Conservation (phyloP, 2,888 invertebrate genomes). For the Cheilosia soror region DNA sequence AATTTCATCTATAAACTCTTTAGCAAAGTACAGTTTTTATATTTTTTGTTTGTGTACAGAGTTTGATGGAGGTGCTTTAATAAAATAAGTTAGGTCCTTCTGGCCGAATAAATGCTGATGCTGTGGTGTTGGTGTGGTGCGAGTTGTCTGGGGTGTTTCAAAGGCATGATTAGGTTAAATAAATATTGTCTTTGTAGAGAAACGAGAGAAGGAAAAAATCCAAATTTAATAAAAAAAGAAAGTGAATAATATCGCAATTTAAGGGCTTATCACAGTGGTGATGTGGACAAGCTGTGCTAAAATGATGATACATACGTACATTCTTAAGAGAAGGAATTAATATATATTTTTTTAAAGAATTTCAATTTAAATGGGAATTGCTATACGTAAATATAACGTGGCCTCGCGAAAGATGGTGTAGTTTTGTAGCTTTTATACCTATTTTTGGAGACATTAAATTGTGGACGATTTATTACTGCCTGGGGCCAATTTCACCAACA, state of each 20-base stretch:
- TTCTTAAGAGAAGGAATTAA: not conserved
- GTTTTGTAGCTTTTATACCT: no score
- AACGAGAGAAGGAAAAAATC: not conserved
- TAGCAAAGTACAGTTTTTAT: not conserved
- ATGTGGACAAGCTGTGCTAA: not conserved
- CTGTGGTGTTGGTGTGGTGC: not conserved
- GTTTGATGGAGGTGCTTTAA: not conserved
- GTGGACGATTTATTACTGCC: no score
- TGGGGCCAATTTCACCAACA: no score
- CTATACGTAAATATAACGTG: not conserved
- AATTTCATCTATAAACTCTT: conserved; percentile 16
- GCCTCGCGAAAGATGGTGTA: no score
- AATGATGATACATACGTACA: not conserved
- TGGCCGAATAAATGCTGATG: conserved; percentile 10
- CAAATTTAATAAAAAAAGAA: not conserved
- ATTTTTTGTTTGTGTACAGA: not conserved
- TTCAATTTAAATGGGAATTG: not conserved
- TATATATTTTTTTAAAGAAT: not conserved
- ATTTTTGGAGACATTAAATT: no score
- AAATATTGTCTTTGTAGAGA: not conserved
- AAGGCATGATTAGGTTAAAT: not conserved
- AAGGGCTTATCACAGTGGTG: not conserved
- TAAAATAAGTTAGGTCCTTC: not conserved
- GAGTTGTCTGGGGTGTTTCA: not conserved
- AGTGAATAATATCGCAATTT: not conserved